Base-by-base conservation (phyloP, 1,140 invertebrate species). In the Mesaphorura yosii region DNA sequence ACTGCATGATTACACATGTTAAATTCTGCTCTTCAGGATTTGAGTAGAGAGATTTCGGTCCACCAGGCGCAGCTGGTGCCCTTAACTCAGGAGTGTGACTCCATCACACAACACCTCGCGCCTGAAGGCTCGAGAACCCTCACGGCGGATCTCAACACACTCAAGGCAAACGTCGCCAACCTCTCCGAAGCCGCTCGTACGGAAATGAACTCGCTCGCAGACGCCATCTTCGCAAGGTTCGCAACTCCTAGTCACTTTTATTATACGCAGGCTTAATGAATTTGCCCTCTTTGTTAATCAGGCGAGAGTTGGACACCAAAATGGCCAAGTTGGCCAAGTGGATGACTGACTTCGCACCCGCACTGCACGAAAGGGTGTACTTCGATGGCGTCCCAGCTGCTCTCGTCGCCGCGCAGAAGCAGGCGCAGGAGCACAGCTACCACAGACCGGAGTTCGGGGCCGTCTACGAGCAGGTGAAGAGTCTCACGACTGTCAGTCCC, bases 281-380 rank as follows among this genome's bases (percentile, higher is more conserved):
- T n/a, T n/a, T n/a, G n/a, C n/a, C n/a, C 42, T 29, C 31, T 58
- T 60, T 55, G 19, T 59, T 57, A 60, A 51, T 23, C 50, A 71
- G 80, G 59, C 84, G 91, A 72, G 88, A 93, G 66, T 87, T 92
- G 59, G 79, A 86, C 62, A 79, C 80, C 22, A 84, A 84, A 65
- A 72, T 93, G 41, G 75, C 79, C 12, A 81, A 83, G 57, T 87
- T 93, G 65, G 79, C 83, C 42, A 83, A 81, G 46, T 92, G 87
- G 86, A 79, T 93, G 69, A 81, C 82, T 39, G 76, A 82, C 48
- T 74, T 89, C 40, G 75, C 81, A 60, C 72, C 77, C 19, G 81
- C 84, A 62, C 76, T 86, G 19, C 78, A 81, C 38, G 81, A 84
- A 10, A 19, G 6, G n/a, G n/a, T n/a, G n/a, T n/a, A n/a, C n/a